A percentile compares a stretch with the other conserved stretches of the same genome.
Conservation (phyloP, 2,797 vertebrate species). For the Pyrrhura leucotis region DNA sequence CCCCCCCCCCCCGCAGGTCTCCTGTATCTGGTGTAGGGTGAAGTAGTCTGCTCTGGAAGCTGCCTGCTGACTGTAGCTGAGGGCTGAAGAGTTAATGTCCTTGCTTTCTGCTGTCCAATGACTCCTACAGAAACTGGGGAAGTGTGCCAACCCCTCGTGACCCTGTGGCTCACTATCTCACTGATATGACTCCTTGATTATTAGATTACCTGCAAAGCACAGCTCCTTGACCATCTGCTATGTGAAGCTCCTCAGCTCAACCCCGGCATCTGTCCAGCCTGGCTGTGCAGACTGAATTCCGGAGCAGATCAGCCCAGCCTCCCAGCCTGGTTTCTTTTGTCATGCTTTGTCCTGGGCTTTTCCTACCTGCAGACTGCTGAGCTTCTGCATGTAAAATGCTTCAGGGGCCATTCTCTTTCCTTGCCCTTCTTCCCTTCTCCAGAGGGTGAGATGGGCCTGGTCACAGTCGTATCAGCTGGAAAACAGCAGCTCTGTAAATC, state of each 20-base stretch:
- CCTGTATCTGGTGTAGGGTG: not conserved
- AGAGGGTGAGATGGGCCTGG: not conserved
- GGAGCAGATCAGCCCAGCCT: not conserved
- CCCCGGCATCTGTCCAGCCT: constrained; percentile 18
- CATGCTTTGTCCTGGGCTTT: not conserved
- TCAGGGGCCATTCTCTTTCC: accelerated
- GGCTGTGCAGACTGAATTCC: not conserved
- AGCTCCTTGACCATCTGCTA: constrained; percentile 25
- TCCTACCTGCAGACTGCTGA: not conserved
- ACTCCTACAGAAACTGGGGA: not conserved
- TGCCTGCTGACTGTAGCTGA: not conserved
- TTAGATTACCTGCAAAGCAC: not conserved
- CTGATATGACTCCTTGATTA: constrained; percentile 3
- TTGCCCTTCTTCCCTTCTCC: not conserved
- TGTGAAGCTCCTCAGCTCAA: not conserved
- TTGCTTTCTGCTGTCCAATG: not conserved
- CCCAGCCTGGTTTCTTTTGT: not conserved
- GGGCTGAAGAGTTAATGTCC: not conserved
- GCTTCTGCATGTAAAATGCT: accelerated
- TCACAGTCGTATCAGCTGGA: not conserved
- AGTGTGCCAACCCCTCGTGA: not conserved
- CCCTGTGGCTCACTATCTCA: not conserved
- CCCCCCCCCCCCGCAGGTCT: not conserved
- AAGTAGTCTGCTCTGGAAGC: not conserved
- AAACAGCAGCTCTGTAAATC: not conserved